Evolutionary conservation across 2,113 vertebrate genomes (phyloP).

Genomic region (Rhizomys pruinosus): DNA sequence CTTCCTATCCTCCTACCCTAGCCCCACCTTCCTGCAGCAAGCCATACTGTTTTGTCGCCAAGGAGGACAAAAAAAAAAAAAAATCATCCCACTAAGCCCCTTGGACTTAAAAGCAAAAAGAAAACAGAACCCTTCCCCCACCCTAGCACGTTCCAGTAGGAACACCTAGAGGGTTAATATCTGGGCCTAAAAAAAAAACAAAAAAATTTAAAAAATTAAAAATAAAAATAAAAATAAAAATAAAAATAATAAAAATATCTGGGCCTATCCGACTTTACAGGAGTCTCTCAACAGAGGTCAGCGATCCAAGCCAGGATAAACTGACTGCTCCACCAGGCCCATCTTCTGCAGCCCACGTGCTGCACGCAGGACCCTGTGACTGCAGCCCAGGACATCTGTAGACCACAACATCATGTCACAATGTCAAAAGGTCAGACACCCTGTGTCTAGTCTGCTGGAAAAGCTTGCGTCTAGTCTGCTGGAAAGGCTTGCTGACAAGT

Average conservation of each 20-base stretch:
- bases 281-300: constrained; percentile 14
- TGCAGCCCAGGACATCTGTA: background rate
- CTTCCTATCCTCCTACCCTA: background rate
- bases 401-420: background rate
- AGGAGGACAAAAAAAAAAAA: background rate
- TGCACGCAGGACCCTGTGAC: background rate
- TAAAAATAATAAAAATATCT: no score
- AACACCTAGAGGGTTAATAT: background rate
- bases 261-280: background rate
- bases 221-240: no score
- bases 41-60: background rate
- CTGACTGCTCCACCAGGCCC: background rate
- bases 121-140: background rate
- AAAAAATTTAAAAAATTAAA: no score
- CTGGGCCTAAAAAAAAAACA: no score
- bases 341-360: background rate
- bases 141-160: background rate
- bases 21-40: background rate
- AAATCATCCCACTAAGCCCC: background rate
- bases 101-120: background rate
- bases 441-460: background rate
- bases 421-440: no score
- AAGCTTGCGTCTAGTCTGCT: no score
- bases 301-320: background rate
- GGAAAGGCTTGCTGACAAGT: background rate